A percentile compares a stretch with the other conserved stretches of the same genome.
Conservation (phyloP, 2,113 vertebrate species). For the Microcebus lehilahytsara region DNA sequence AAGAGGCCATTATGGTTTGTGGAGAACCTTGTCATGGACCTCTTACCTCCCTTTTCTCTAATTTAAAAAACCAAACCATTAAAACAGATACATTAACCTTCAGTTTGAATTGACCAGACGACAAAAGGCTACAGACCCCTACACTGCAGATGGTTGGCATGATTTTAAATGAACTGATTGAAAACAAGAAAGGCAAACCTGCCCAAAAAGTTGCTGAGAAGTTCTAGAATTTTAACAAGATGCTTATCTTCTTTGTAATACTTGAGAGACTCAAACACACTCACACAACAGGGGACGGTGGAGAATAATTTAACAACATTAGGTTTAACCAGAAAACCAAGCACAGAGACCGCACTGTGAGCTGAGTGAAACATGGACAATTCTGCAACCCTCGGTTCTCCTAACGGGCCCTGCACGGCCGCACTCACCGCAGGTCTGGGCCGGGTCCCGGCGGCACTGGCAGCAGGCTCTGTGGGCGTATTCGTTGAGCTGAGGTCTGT, state of each 20-base stretch:
- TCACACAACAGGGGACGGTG: background rate
- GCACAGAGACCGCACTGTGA: background rate
- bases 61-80: background rate
- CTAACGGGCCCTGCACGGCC: background rate
- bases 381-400: background rate
- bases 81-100: background rate
- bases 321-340: background rate
- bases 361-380: background rate
- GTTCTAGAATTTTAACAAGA: background rate
- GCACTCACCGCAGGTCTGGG: conserved; percentile 89
- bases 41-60: background rate
- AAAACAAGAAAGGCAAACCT: background rate
- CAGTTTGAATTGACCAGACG: background rate
- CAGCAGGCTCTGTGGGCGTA: conserved; percentile 87
- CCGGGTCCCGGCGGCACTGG: conserved; percentile 87
- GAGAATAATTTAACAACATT: background rate
- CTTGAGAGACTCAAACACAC: background rate
- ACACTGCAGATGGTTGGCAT: rapidly evolving
- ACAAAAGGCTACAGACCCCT: background rate
- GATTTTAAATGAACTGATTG: background rate
- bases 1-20: background rate
- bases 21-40: background rate
- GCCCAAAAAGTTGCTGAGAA: background rate
- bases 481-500: conserved; percentile 85
- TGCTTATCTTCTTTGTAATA: conserved; percentile 4